Conservation (phyloP, 2,113 vertebrate genomes). For the Pelecanus crispus region DNA sequence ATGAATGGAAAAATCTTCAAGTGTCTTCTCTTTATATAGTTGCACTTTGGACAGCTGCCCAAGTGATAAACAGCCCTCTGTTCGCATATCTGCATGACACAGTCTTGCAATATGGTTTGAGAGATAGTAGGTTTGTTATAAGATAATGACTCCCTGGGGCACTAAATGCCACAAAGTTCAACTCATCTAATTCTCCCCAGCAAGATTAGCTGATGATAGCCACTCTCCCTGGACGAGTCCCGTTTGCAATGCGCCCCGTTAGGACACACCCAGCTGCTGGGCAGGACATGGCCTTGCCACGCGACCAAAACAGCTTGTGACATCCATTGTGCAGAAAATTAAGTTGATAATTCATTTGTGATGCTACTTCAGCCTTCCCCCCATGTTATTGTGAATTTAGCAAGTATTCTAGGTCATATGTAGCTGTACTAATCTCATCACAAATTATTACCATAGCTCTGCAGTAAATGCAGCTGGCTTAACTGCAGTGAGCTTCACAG, state of each 20-base stretch:
- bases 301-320: not conserved
- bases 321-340: constrained; percentile 16
- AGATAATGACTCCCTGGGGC: constrained; percentile 57
- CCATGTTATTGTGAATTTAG: not conserved
- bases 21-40: constrained; percentile 30
- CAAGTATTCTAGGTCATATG: constrained; percentile 7
- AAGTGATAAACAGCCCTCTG: constrained; percentile 56
- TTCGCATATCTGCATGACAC: constrained; percentile 8
- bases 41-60: constrained; percentile 51
- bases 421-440: not conserved
- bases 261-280: not conserved
- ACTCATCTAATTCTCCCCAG: constrained; percentile 38
- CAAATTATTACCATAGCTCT: not conserved
- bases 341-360: constrained; percentile 23
- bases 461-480: constrained; percentile 24
- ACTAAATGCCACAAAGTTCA: constrained; percentile 24
- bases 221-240: not conserved
- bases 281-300: not conserved
- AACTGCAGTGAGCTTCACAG: not conserved
- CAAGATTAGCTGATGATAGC: constrained; percentile 50
- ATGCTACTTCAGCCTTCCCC: constrained; percentile 1
- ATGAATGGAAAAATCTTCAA: constrained; percentile 49
- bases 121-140: constrained; percentile 55
- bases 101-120: constrained; percentile 46
- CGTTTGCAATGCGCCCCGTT: not conserved